Evolutionary conservation across 2,113 vertebrate species (phyloP), one percentile per base, ranked within the genome.

Genomic region (Nannospalax galili): DNA sequence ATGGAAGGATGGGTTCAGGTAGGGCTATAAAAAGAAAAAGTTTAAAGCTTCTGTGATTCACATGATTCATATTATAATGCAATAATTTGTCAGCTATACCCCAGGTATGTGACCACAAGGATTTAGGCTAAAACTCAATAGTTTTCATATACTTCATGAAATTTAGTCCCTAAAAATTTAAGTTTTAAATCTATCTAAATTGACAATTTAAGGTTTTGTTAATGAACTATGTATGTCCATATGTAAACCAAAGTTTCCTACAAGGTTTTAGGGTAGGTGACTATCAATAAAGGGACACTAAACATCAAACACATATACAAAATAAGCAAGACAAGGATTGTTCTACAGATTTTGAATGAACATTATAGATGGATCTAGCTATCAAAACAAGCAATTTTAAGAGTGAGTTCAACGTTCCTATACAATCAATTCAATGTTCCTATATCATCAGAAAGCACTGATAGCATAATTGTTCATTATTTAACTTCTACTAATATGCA

Each of bases 1-100:
- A 99, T 90, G 99, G 99, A 98, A 99, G 98, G 96, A 99, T 98
- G 77, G 99, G 99, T 97, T 99, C 98, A 96, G 98, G 98, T 97
- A 99, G 97, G 97, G 99, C 99, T 99, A 98, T 69, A 98, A 98
- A 98, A 97, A 98, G 89, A 97, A 97, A 97, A 98, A 98, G 95
- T 98, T 98, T 90, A 97, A 97, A 98, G 82, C 97, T 98, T 94
- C 89, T 22, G 84, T 98, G 96, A 98, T 98, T 98, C 88, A 98
- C n/a, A 69, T 96, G 93, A 95, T 97, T 97, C 87, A 98, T 65
- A 95, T 97, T 93, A 97, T 79, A 94, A 97, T 97, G 80, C 90
- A 98, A 56, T 93, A 97, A 94, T 75, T 84, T 92, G 97, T 91
- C 40, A 97, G 42, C 72, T 97, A 98, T 10, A 97, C 26, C 67